Conservation (phyloP, 1,140 invertebrate genomes). For the Drosophila persimilis region DNA sequence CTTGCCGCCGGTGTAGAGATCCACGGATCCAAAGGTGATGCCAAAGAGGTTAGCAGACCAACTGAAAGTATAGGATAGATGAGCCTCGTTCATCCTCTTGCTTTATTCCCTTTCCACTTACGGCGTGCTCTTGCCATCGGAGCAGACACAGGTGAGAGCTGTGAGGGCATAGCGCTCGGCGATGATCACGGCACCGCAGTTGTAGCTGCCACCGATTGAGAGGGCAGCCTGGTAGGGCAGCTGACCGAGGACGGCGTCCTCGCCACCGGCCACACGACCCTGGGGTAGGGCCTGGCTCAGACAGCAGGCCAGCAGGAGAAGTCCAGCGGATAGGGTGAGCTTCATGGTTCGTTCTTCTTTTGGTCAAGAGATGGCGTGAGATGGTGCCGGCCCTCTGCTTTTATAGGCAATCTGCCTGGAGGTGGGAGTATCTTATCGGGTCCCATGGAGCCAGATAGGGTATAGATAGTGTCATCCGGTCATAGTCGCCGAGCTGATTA, state of each 20-base stretch:
- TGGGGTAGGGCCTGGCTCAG: constrained; percentile 25
- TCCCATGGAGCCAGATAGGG: constrained; percentile 5
- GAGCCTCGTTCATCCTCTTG: too few species aligned
- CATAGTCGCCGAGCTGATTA: constrained; percentile 30
- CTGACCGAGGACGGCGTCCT: constrained; percentile 64
- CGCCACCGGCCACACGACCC: constrained; percentile 61
- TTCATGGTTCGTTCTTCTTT: constrained; percentile 36
- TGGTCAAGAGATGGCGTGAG: constrained; percentile 23
- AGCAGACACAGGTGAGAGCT: constrained; percentile 71
- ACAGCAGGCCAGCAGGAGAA: constrained; percentile 26
- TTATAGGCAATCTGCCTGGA: constrained; percentile 10
- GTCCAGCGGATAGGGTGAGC: constrained; percentile 27
- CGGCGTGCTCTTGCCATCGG: constrained; percentile 55
- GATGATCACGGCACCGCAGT: constrained; percentile 68
- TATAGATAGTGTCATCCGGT: constrained; percentile 47
- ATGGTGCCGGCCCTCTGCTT: background rate
- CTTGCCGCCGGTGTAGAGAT: constrained; percentile 65
- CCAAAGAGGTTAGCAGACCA: constrained; percentile 66
- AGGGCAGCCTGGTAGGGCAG: constrained; percentile 72
- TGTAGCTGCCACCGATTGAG: constrained; percentile 65
- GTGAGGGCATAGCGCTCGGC: constrained; percentile 63
- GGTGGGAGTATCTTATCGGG: constrained; percentile 28
- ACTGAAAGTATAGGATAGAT: constrained; percentile 8
- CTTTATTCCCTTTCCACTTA: constrained; percentile 17
- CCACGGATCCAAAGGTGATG: constrained; percentile 60